These are phyloP conservation scores for Battus philenor DNA, from an alignment of 1,140 invertebrate genomes.

Conservation along the genomic window DNA sequence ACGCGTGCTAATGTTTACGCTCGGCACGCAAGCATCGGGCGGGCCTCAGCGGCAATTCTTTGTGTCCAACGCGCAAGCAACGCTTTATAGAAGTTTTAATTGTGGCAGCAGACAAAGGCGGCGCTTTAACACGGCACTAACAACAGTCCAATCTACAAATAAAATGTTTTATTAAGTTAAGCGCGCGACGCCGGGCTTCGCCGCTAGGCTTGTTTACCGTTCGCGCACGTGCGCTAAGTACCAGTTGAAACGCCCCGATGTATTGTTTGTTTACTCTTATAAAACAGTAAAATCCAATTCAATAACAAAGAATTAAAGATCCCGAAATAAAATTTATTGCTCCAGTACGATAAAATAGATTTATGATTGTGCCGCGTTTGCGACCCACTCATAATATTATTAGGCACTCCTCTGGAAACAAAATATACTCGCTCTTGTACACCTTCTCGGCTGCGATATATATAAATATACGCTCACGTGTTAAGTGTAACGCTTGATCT, in stretches of 20 bases:
- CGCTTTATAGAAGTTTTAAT: constrained; percentile 70
- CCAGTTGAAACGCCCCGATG: constrained; percentile 55
- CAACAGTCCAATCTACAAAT: constrained; percentile 52
- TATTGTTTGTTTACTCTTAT: constrained; percentile 74
- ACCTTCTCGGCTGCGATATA: neutral
- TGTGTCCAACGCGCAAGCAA: constrained; percentile 48
- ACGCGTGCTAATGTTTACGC: constrained; percentile 55
- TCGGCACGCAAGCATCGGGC: constrained; percentile 44
- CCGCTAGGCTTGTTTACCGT: constrained; percentile 48
- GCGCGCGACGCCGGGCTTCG: constrained; percentile 43
- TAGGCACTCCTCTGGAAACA: constrained; percentile 51
- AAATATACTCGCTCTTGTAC: constrained; percentile 25
- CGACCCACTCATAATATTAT: constrained; percentile 61
- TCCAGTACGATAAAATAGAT: constrained; percentile 73
- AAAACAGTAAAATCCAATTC: constrained; percentile 76
- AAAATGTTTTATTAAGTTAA: constrained; percentile 64
- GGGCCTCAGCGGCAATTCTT: constrained; percentile 66
- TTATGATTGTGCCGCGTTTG: constrained; percentile 59
- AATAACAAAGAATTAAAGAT: constrained; percentile 76
- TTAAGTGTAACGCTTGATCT: neutral
- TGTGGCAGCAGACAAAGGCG: constrained; percentile 65
- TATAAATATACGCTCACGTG: neutral
- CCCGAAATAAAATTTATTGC: constrained; percentile 75
- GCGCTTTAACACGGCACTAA: constrained; percentile 43
- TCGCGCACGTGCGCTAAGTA: constrained; percentile 64